Conservation (phyloP, 2,113 vertebrate genomes). For the Lophius piscatorius region DNA sequence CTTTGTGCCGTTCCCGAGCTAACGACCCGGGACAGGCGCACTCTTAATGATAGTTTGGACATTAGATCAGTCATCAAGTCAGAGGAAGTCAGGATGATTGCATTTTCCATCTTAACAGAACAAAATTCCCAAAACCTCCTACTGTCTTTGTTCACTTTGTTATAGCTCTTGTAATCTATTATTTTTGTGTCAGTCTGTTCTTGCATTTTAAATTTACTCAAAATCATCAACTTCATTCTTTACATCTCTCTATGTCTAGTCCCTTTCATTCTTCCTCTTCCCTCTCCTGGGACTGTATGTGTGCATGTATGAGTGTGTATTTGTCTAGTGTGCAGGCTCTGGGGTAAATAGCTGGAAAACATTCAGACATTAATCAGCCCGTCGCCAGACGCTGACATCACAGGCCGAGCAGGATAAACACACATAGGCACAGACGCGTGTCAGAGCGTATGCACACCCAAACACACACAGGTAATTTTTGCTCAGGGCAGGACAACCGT, state of each 20-base stretch:
- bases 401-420: constrained; percentile 66
- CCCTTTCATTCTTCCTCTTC: background rate
- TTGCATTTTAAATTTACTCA: no score
- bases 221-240: background rate
- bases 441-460: constrained; percentile 2
- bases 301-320: constrained; percentile 12
- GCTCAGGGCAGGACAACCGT: constrained; percentile 1
- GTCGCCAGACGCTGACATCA: constrained; percentile 80
- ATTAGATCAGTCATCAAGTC: constrained; percentile 50
- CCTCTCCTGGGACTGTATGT: background rate
- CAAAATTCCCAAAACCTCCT: constrained; percentile 5
- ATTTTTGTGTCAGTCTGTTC: background rate
- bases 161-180: background rate
- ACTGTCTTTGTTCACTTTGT: no score
- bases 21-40: constrained; percentile 32
- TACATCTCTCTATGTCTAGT: background rate
- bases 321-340: constrained; percentile 28
- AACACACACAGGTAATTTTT: constrained; percentile 27
- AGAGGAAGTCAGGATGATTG: constrained; percentile 51
- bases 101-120: constrained; percentile 51
- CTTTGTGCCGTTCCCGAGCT: constrained; percentile 9
- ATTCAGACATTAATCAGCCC: constrained; percentile 80
- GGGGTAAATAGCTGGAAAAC: constrained; percentile 72
- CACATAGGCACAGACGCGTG: constrained; percentile 13
- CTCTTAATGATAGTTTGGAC: constrained; percentile 33